phyloP scores from a whole-genome alignment of 2,888 invertebrate species.

The Helicoverpa assulta region DNA sequence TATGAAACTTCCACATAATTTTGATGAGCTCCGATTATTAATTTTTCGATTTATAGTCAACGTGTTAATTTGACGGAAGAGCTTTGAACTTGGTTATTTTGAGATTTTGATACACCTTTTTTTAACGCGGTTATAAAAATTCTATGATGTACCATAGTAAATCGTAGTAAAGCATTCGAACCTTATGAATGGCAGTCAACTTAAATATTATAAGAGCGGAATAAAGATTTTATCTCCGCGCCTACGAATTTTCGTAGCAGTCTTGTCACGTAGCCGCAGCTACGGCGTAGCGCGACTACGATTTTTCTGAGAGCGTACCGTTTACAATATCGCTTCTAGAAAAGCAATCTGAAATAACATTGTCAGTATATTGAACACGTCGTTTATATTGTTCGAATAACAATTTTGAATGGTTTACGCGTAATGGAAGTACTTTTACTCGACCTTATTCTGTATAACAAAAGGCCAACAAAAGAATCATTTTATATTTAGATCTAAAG shows the following conservation, averaged over 20 bases:
- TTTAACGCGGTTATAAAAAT: too few species aligned
- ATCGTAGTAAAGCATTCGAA: not conserved
- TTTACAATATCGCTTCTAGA: slow-evolving; percentile 7
- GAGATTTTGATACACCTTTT: not conserved
- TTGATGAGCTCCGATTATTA: not conserved
- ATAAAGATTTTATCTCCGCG: slow-evolving; percentile 20
- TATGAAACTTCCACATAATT: not conserved
- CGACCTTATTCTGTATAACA: not conserved
- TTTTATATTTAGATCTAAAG: not conserved
- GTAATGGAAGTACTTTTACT: slow-evolving; percentile 1
- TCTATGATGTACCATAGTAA: not conserved
- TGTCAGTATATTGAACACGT: slow-evolving; percentile 6
- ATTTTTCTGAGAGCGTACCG: slow-evolving; percentile 2
- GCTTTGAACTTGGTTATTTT: not conserved
- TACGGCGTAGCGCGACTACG: slow-evolving; percentile 41
- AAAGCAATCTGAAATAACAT: slow-evolving; percentile 25
- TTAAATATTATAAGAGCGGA: slow-evolving; percentile 8
- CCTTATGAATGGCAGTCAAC: not conserved
- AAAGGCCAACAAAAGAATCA: not conserved
- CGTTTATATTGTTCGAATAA: not conserved
- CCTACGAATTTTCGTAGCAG: slow-evolving; percentile 11
- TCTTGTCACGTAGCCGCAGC: slow-evolving; percentile 30
- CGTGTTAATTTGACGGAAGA: not conserved
- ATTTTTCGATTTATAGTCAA: not conserved
- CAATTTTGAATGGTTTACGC: not conserved